phyloP scores from a whole-genome alignment of 2,888 invertebrate species.

The Hypomecis punctinalis region DNA sequence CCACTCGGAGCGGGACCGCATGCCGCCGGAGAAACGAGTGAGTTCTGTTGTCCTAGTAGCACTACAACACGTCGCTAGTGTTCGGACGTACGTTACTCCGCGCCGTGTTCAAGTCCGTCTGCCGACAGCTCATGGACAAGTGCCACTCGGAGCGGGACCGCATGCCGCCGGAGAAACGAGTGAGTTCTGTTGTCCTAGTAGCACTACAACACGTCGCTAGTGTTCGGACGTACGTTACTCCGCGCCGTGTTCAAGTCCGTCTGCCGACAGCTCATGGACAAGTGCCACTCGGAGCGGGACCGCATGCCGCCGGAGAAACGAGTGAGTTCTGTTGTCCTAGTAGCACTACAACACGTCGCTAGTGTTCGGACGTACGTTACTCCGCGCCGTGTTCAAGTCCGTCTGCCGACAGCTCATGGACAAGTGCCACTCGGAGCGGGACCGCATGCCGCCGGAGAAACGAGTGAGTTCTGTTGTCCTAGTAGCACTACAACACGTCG shows the following conservation, averaged over 20 bases:
- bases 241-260: too few species aligned
- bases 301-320: slow-evolving; percentile 95
- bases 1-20: slow-evolving; percentile 93
- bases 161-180: slow-evolving; percentile 94
- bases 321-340: slow-evolving; percentile 62
- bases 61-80: too few species aligned
- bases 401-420: slow-evolving; percentile 54
- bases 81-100: too few species aligned
- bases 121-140: slow-evolving; percentile 79
- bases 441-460: slow-evolving; percentile 95
- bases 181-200: slow-evolving; percentile 52
- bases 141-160: slow-evolving; percentile 95
- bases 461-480: slow-evolving; percentile 75
- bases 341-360: too few species aligned
- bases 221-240: too few species aligned
- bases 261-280: slow-evolving; percentile 70
- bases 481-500: too few species aligned
- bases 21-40: slow-evolving; percentile 93
- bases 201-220: too few species aligned
- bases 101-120: too few species aligned
- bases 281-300: slow-evolving; percentile 95
- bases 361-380: too few species aligned
- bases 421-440: slow-evolving; percentile 95
- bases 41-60: too few species aligned
- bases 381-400: too few species aligned